Base-by-base conservation (phyloP, 2,888 invertebrate species). In the Amphipyra berbera region DNA sequence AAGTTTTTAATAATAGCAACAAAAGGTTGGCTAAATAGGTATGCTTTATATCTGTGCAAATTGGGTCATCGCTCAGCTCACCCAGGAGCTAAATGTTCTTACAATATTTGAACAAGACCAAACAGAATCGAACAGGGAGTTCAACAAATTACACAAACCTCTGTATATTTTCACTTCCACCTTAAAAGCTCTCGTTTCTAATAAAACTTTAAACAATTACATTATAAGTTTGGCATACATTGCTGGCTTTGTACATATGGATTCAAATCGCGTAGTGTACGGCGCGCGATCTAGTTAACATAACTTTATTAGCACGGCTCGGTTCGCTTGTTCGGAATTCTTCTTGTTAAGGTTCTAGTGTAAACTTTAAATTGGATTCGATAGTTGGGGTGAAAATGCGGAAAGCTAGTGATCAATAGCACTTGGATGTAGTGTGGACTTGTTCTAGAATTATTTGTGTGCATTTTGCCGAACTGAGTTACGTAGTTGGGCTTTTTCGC, bases 311-410 rank as follows among this genome's bases (percentile, higher is more conserved):
- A 78, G 66, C 60, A 62, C 65, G 65, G 63, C 55, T 76, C 57
- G 54, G 52, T 50, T 53, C 61, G 68, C 66, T 78, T 78, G 76
- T 76, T 69, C 61, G 61, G 71, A 71, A 76, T 79, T 73, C 79
- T 74, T 78, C 78, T 68, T 69, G 78, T 74, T 68, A 66, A 63
- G 52, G 63, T 62, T 64, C 61, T 40, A 72, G 58, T 72, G 65
- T 79, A 79, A 79, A 79, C 74, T 79, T 79, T 79, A 79, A 79
- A 79, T 79, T 79, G 78, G 79, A 73, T 79, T 66, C 78, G 62
- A 75, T 76, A 77, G 73, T 68, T 68, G 61, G 69, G 50, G 60
- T 66, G 61, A 73, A 67, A 73, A 67, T 67, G 60, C 54, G 63
- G 63, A 52, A 68, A 75, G 59, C 57, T 61, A 38, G 64, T 76